phyloP scores from a whole-genome alignment of 2,113 vertebrate species.

The Galeopterus variegatus region DNA sequence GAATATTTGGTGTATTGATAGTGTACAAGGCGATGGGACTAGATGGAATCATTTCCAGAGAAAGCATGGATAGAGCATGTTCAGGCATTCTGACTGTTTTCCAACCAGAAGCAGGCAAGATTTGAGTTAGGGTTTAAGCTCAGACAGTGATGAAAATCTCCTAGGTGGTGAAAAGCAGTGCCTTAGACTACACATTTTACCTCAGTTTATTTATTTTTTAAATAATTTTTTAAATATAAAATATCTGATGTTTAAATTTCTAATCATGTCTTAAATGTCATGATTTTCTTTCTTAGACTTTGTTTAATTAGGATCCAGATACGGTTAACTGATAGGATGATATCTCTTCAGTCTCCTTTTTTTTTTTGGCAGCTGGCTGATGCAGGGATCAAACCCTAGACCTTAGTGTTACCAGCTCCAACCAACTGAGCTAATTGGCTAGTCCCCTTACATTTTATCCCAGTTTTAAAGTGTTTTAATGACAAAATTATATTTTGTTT shows the following conservation, averaged over 20 bases:
- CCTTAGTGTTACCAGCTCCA: too few species aligned
- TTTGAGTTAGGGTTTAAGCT: background rate
- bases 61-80: background rate
- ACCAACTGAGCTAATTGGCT: too few species aligned
- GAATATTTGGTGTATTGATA: background rate
- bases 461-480: background rate
- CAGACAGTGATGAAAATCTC: background rate
- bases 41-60: background rate
- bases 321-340: too few species aligned
- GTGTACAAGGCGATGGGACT: background rate
- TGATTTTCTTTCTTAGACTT: too few species aligned
- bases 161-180: background rate
- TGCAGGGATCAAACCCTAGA: too few species aligned
- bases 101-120: background rate
- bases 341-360: too few species aligned
- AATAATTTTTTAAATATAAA: too few species aligned
- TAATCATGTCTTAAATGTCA: too few species aligned
- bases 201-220: background rate
- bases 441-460: too few species aligned
- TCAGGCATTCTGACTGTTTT: slow-evolving; percentile 4
- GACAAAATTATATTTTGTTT: background rate
- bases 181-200: background rate
- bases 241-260: too few species aligned
- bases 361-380: too few species aligned
- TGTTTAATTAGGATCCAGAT: too few species aligned